Conservation (phyloP, 2,113 vertebrate species). For the Ochotona princeps region DNA sequence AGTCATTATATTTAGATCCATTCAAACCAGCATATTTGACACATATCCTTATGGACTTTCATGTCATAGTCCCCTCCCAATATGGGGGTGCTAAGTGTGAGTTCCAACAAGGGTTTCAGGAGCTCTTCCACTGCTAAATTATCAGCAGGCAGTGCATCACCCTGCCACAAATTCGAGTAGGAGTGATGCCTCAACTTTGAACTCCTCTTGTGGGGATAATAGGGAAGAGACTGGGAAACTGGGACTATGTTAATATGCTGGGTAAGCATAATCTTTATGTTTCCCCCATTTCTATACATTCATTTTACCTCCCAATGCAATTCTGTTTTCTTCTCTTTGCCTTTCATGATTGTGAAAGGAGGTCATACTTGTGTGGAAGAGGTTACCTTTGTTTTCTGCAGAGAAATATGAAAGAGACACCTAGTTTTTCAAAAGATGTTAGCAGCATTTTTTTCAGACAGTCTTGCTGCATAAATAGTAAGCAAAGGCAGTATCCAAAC, state of each 20-base stretch:
- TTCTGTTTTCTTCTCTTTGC: background rate
- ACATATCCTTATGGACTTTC: background rate
- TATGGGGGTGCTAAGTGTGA: background rate
- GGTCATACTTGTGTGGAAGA: background rate
- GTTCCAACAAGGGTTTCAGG: background rate
- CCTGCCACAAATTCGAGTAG: background rate
- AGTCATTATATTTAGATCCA: background rate
- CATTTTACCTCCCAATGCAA: background rate
- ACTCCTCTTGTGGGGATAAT: background rate
- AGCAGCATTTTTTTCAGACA: background rate
- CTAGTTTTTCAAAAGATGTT: background rate
- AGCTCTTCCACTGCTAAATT: background rate
- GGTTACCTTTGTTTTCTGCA: background rate
- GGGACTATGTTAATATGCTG: background rate
- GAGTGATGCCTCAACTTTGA: background rate
- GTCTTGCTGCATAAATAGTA: background rate
- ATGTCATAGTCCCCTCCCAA: background rate
- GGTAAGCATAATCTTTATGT: background rate
- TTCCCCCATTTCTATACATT: background rate
- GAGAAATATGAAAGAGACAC: background rate
- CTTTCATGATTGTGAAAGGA: background rate
- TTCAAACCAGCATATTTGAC: background rate
- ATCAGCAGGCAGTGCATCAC: background rate
- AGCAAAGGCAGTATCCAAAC: constrained; percentile 33
- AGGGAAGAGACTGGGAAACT: background rate